These are phyloP conservation scores for Drosophila subpulchrella DNA, from an alignment of 1,140 invertebrate species.

Conservation along the genomic window DNA sequence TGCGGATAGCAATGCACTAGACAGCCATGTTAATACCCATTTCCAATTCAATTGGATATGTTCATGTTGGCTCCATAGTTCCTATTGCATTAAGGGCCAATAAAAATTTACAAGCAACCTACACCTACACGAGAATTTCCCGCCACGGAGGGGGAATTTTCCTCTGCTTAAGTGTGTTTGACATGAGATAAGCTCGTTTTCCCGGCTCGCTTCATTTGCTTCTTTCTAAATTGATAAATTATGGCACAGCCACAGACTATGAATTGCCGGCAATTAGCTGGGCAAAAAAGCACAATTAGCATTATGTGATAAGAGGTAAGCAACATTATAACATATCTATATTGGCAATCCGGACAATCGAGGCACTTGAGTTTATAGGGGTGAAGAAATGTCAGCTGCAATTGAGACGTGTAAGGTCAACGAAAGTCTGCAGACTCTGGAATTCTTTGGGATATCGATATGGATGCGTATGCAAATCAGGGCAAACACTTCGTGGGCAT, in stretches of 20 bases:
- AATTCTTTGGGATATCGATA: not conserved
- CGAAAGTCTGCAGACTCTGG: constrained; percentile 24
- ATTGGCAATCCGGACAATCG: constrained; percentile 15
- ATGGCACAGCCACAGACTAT: constrained; percentile 22
- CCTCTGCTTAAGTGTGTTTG: constrained; percentile 66
- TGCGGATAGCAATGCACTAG: constrained; percentile 20
- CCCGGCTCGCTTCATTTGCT: constrained; percentile 67
- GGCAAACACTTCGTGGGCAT: constrained; percentile 68
- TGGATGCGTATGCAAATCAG: constrained; percentile 60
- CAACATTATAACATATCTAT: constrained; percentile 50
- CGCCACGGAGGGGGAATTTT: constrained; percentile 18
- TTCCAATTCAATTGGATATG: constrained; percentile 71
- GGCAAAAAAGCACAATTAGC: constrained; percentile 59
- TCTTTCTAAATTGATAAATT: constrained; percentile 75
- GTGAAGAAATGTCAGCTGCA: constrained; percentile 44
- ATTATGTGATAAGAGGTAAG: constrained; percentile 56
- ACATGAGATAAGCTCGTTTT: constrained; percentile 72
- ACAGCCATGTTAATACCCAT: constrained; percentile 62
- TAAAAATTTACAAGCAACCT: constrained; percentile 66
- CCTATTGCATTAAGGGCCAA: constrained; percentile 69
- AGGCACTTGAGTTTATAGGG: constrained; percentile 18
- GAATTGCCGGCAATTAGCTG: constrained; percentile 72
- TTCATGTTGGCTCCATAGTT: constrained; percentile 27
- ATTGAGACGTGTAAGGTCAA: constrained; percentile 62
- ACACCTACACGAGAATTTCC: constrained; percentile 4